Evolutionary conservation across 2,113 vertebrate genomes (phyloP).

Genomic region (Eleginops maclovinus): DNA sequence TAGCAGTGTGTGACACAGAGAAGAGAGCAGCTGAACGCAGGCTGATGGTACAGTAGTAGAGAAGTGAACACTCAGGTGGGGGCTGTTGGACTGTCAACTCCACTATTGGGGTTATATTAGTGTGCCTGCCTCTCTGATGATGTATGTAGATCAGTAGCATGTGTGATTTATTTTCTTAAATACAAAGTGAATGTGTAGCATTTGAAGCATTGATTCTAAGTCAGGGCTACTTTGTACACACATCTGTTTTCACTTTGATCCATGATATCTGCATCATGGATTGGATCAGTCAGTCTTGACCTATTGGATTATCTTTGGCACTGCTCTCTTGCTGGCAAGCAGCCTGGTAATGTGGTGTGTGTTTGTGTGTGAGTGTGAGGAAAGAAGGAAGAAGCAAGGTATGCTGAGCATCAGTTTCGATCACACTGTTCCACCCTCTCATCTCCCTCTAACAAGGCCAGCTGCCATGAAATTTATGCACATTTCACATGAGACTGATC

Average conservation of each 20-base stretch:
- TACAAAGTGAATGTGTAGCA: not conserved
- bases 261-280: not conserved
- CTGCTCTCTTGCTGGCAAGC: constrained; percentile 5
- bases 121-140: not conserved
- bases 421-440: too few relatives aligned
- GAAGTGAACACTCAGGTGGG: not conserved
- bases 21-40: not conserved
- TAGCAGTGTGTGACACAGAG: constrained; percentile 10
- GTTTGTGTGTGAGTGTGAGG: not conserved
- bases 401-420: too few relatives aligned
- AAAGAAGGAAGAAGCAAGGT: not conserved
- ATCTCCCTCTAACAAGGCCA: too few relatives aligned
- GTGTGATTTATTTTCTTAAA: not conserved
- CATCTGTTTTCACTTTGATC: not conserved
- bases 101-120: not conserved
- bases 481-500: too few relatives aligned
- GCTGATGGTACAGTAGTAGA: constrained; percentile 22
- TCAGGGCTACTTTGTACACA: too few relatives aligned
- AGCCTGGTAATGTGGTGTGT: not conserved
- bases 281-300: constrained; percentile 2
- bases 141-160: not conserved
- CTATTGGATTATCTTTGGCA: constrained; percentile 6
- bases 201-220: not conserved
- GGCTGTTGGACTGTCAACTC: not conserved
- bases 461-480: too few relatives aligned